These are phyloP conservation scores for Heliothis virescens DNA, from an alignment of 1,140 invertebrate species.

Conservation along the genomic window DNA sequence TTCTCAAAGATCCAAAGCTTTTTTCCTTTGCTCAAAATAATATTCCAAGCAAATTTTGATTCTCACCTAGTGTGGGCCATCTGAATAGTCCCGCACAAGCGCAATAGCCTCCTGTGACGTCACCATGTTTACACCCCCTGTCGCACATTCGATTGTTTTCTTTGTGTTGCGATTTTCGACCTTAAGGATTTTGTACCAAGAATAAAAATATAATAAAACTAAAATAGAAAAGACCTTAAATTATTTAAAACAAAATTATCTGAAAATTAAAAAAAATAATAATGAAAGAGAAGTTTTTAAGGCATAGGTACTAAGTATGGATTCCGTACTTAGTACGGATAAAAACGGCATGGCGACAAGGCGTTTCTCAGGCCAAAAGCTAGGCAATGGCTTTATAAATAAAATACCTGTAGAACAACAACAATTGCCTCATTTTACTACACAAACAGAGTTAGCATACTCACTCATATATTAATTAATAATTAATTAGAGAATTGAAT, in stretches of 20 bases:
- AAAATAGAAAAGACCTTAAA: background rate
- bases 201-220: background rate
- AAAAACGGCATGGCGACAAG: conserved; percentile 3
- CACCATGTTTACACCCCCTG: conserved; percentile 66
- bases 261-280: too few relatives aligned
- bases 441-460: too few relatives aligned
- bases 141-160: conserved; percentile 61
- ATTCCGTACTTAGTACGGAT: too few relatives aligned
- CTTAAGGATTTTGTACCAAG: conserved; percentile 21
- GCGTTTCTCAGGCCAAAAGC: background rate
- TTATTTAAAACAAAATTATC: too few relatives aligned
- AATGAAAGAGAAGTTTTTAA: too few relatives aligned
- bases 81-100: conserved; percentile 55
- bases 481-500: too few relatives aligned
- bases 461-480: too few relatives aligned
- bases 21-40: background rate
- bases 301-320: too few relatives aligned
- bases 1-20: background rate
- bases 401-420: background rate
- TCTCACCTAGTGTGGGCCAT: conserved; percentile 56
- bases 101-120: conserved; percentile 63
- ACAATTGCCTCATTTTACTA: too few relatives aligned
- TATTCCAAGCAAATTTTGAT: background rate
- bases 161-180: conserved; percentile 20
- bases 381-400: background rate